Conservation (phyloP, 2,113 vertebrate genomes). For the Phalacrocorax aristotelis region DNA sequence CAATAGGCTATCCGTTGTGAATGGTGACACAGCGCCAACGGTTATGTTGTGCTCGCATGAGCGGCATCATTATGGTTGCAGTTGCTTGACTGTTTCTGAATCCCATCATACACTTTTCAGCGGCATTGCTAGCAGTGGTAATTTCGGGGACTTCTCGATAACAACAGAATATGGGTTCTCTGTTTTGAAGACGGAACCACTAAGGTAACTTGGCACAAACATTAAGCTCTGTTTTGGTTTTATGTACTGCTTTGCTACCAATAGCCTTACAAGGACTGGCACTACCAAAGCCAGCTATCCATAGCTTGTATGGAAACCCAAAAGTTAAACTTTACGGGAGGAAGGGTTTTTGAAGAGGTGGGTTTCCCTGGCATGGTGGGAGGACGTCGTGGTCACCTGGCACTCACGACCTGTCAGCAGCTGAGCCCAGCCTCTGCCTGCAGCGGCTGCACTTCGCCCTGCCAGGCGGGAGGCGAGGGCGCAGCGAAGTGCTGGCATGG, state of each 20-base stretch:
- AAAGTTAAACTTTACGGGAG: accelerated
- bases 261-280: accelerated
- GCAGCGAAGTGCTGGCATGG: background rate
- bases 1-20: background rate
- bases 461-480: background rate
- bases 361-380: too few species aligned
- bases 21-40: background rate
- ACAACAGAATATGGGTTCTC: accelerated
- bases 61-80: background rate
- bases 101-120: background rate
- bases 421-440: background rate
- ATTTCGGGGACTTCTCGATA: background rate
- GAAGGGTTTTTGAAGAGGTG: accelerated
- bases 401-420: background rate
- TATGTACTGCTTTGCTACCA: accelerated
- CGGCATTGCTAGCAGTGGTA: accelerated
- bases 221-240: background rate
- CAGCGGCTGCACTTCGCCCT: background rate
- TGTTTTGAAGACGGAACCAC: background rate
- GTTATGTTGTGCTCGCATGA: too few species aligned
- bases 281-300: accelerated
- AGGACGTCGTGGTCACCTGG: accelerated
- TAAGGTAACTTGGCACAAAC: accelerated
- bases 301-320: accelerated
- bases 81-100: background rate